Evolutionary conservation across 2,888 invertebrate genomes (phyloP), one percentile per base, ranked within the genome.

Genomic region (Shargacucullia verbasci): DNA sequence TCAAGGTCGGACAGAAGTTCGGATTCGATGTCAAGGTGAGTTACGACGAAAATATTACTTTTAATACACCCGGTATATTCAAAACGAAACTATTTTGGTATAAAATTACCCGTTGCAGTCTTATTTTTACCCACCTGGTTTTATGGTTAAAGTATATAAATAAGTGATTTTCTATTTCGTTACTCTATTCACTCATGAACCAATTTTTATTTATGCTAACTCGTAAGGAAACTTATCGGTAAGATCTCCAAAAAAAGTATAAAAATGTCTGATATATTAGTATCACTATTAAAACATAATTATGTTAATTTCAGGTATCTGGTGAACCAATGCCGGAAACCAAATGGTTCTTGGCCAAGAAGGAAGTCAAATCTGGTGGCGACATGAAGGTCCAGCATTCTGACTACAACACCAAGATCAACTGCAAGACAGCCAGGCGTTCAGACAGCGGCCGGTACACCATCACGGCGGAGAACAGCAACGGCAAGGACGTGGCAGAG

Each of bases 251-350:
- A 49, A 25, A n/a, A 0, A 43, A 0, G 14, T 10, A 14, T 6
- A 11, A 20, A n/a, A 20, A 4, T n/a, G 6, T 14, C 20, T 5
- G 2, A 6, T 8, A 1, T 27, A 15, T 0, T 2, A 0, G 9
- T 0, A 15, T 0, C 0, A 41, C n/a, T 38, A 11, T 8, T 35
- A n/a, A 50, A 10, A 0, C 7, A 0, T 35, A 0, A 0, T 2
- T 25, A 0, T 0, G 4, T 25, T 25, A 7, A 13, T 35, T 9
- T 4, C 77, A 94, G 94, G 94, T 94, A 3, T 95, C 97, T 44
- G 99, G 99, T 59, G 99, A 99, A 89, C 99, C 99, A 7, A 97
- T 98, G 85, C 99, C 99, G 0, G 96, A 96, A 63, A 99, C 98
- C 0, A 97, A 96, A 86, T 99, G 99, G 99, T 94, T 96, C 78